A percentile compares a stretch with the other conserved stretches of the same genome.
These are phyloP conservation scores for Phyllotreta striolata DNA, from an alignment of 2,888 invertebrate species.

Conservation along the genomic window DNA sequence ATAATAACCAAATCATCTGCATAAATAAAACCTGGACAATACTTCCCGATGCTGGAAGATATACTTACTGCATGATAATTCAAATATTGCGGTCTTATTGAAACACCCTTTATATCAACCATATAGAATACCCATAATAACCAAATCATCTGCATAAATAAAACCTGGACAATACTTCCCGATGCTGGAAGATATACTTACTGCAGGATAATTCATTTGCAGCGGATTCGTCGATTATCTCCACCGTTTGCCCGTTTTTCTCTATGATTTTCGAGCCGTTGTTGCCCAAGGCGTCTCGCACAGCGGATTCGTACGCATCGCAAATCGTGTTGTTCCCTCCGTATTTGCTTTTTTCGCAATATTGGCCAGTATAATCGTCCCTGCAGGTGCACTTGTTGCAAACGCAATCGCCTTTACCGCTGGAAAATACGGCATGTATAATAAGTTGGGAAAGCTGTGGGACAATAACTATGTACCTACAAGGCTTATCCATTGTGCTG, in stretches of 20 bases:
- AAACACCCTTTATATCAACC: too few species aligned
- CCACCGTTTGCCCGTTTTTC: neutral
- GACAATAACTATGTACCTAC: constrained; percentile 1
- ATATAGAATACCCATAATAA: too few species aligned
- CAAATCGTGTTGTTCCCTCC: constrained; percentile 64
- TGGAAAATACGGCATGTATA: constrained; percentile 64
- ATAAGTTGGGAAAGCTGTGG: too few species aligned
- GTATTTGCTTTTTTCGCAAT: constrained; percentile 64
- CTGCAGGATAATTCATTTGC: neutral
- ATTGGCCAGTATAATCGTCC: constrained; percentile 61
- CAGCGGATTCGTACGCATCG: constrained; percentile 63
- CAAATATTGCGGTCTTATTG: too few species aligned
- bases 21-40: too few species aligned
- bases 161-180: too few species aligned
- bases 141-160: too few species aligned
- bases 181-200: neutral
- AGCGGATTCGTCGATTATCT: neutral
- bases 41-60: too few species aligned
- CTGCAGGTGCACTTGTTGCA: constrained; percentile 67
- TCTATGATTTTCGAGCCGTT: constrained; percentile 9
- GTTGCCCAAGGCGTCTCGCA: constrained; percentile 33
- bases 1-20: too few species aligned
- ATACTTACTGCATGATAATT: neutral
- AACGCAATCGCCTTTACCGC: constrained; percentile 77
- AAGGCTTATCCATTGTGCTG: constrained; percentile 3